Evolutionary conservation across 2,888 invertebrate species (phyloP), one percentile per base, ranked within the genome.

Genomic region (Machimus atricapillus): DNA sequence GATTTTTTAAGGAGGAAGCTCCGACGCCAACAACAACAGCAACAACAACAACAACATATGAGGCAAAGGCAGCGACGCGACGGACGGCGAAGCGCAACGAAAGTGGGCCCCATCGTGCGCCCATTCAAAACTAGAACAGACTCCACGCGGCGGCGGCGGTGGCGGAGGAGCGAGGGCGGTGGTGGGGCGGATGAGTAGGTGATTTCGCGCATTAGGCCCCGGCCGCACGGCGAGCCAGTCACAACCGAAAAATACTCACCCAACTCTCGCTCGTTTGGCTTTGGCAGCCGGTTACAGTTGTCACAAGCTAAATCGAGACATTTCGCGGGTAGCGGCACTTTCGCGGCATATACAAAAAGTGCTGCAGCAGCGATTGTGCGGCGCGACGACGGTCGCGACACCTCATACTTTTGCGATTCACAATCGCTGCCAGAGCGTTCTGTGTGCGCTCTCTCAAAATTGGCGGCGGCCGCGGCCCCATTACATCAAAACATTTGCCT

Each of bases 151-250:
- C 8, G 23, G 66, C 4, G 12, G 16, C 23, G 66, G 66, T 8
- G 66, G 27, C 19, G 12, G 66, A 31, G 12, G 66, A 31, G 31
- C 31, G 31, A 23, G 6, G 58, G 58, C 7, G 43, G 12, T 4
- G 14, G 16, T 16, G 43, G 43, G 43, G 14, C 40, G 40, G 43
- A 79, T 79, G 85, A 87, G 85, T 85, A 85, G 85, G 87, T 87
- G 87, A 87, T 85, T 87, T 77, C 79, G 85, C 87, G 87, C 79
- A 85, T 81, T 86, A 81, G 23, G 23, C 12, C 78, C 43, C 37
- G 78, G 19, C 74, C 40, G 37, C 8, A 14, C 8, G 23, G 66
- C 66, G 66, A 19, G n/a, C 52, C 27, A 74, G 74, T 74, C 40
- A 37, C 77, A 37, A 77, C 77, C 34, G 37, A 78, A 78, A 78